A percentile compares a stretch with the other conserved stretches of the same genome.
Evolutionary conservation across 2,797 vertebrate genomes (phyloP).

Genomic region (Lycodopsis pacificus): DNA sequence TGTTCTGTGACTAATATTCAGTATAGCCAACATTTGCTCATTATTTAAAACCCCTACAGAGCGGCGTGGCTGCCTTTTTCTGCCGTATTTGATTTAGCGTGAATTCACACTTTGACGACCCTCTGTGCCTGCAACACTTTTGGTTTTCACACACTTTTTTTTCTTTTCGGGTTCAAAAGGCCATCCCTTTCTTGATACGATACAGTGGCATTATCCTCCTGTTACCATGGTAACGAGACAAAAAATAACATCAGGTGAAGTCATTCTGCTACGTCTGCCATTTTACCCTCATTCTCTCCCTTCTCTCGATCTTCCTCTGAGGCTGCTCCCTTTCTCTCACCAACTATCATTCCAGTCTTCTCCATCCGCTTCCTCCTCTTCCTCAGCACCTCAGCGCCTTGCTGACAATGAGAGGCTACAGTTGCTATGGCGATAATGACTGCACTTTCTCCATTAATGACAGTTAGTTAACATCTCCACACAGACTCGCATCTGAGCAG

Average conservation of each 20-base stretch:
- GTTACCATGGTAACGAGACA: slow-evolving; percentile 74
- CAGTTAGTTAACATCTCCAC: slow-evolving; percentile 65
- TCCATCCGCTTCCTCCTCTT: slow-evolving; percentile 55
- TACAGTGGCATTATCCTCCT: slow-evolving; percentile 26
- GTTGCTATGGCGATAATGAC: slow-evolving; percentile 76
- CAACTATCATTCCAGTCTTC: slow-evolving; percentile 50
- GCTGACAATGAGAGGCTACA: slow-evolving; percentile 45
- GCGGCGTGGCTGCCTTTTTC: background rate
- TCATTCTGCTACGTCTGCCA: slow-evolving; percentile 23
- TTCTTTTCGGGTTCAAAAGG: slow-evolving; percentile 12
- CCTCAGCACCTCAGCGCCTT: slow-evolving; percentile 33
- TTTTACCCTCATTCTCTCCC: background rate
- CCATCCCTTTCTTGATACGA: slow-evolving; percentile 30
- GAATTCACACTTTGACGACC: slow-evolving; percentile 23
- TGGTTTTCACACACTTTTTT: background rate
- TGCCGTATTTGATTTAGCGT: slow-evolving; percentile 5
- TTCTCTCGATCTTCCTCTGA: background rate
- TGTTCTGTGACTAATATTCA: slow-evolving; percentile 24
- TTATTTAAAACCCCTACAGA: background rate
- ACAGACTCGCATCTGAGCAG: slow-evolving; percentile 54
- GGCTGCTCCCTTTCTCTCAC: background rate
- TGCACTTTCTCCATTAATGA: slow-evolving; percentile 58
- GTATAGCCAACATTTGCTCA: background rate
- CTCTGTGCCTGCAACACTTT: slow-evolving; percentile 15
- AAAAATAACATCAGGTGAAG: slow-evolving; percentile 56